Conservation (phyloP, 53 echinoderm and acorn worm species). For the Hippasteria phrygiana region DNA sequence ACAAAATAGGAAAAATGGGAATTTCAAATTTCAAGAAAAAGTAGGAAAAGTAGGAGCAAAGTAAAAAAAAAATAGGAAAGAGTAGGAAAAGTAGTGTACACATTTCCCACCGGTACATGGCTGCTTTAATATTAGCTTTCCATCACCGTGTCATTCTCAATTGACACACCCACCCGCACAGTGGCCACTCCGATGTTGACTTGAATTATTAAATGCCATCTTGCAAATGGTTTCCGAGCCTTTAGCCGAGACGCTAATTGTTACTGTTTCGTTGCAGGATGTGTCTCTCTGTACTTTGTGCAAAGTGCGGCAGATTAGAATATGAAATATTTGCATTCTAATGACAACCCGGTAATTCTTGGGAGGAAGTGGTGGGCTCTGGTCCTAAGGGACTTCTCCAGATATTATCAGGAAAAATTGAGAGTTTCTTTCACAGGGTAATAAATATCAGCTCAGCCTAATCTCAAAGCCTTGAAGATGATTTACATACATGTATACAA, state of each 20-base stretch:
- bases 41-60: too few species aligned
- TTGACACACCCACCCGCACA: neutral
- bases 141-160: neutral
- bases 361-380: neutral
- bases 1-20: too few species aligned
- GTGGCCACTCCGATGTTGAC: neutral
- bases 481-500: too few species aligned
- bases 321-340: too few species aligned
- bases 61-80: neutral
- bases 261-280: neutral
- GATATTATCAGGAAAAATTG: neutral
- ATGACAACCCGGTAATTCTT: neutral
- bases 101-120: neutral
- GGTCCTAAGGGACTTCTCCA: neutral
- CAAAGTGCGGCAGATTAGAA: too few species aligned
- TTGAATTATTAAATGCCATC: slow-evolving; percentile 15
- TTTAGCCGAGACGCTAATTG: slow-evolving; percentile 23
- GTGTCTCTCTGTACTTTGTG: neutral
- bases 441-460: too few species aligned
- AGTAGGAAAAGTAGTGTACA: neutral
- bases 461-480: too few species aligned
- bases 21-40: too few species aligned
- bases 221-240: slow-evolving; percentile 23
- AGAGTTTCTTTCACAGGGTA: neutral
- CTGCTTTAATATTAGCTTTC: neutral